Evolutionary conservation across 1,140 invertebrate species (phyloP).

Genomic region (Spodoptera litura): DNA sequence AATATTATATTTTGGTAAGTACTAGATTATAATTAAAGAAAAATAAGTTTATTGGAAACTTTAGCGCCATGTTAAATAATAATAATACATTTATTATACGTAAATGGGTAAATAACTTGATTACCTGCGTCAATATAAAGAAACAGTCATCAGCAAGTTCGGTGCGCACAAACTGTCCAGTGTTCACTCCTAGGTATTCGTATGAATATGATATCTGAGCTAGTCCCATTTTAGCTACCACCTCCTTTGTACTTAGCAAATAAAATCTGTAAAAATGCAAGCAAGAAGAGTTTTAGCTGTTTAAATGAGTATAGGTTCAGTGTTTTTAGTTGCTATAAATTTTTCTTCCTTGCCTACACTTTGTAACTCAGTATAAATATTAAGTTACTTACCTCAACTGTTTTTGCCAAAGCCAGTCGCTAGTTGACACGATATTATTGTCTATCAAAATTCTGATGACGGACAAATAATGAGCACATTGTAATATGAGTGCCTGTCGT

Average conservation of each 20-base stretch:
- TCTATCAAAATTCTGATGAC: slow-evolving; percentile 93
- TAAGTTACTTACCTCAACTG: slow-evolving; percentile 92
- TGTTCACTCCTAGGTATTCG: slow-evolving; percentile 97
- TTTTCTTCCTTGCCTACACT: not conserved
- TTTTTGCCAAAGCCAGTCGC: slow-evolving; percentile 97
- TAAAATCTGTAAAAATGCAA: slow-evolving; percentile 85
- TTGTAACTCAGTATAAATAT: slow-evolving; percentile 17
- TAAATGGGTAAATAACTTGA: not conserved
- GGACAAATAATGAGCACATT: slow-evolving; percentile 96
- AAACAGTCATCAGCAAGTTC: slow-evolving; percentile 98
- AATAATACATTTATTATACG: not conserved
- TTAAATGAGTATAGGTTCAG: not conserved
- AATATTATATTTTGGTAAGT: too few species aligned
- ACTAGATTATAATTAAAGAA: not conserved
- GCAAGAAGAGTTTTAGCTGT: not conserved
- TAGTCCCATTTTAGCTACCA: slow-evolving; percentile 92
- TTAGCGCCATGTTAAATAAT: slow-evolving; percentile 5
- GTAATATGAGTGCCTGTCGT: slow-evolving; percentile 93
- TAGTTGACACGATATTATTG: slow-evolving; percentile 87
- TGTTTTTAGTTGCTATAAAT: too few species aligned
- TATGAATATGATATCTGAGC: slow-evolving; percentile 98
- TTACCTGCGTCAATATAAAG: slow-evolving; percentile 95
- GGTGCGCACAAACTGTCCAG: slow-evolving; percentile 96
- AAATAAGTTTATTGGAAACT: too few species aligned
- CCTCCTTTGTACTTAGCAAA: slow-evolving; percentile 85